Evolutionary conservation across 2,888 invertebrate genomes (phyloP), one percentile per base, ranked within the genome.

Genomic region (Diogma glabrata): DNA sequence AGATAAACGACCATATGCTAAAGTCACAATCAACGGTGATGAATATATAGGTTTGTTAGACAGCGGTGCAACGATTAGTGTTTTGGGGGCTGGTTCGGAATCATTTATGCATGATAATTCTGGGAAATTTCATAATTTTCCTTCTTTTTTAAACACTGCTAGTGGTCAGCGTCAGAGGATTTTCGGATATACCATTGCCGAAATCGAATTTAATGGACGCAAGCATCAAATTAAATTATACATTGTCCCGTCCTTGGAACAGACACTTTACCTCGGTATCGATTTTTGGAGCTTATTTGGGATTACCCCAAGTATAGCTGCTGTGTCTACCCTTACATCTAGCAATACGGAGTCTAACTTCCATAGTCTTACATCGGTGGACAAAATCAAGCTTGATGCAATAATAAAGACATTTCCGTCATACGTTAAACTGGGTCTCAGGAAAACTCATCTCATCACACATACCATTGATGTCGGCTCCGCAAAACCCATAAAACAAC

Each of bases 381-480:
- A 36, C 16, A 14, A 36, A 14, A 14, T 17, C 5, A 14, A n/a
- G 3, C 17, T 36, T 17, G 17, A 5, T 14, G 3, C 9, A 5
- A 36, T 36, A 8, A 9, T 36, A 6, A 14, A 36, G 14, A 36
- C 14, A 36, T 36, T n/a, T n/a, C 14, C 36, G 14, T 14, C 14
- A 4, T 36, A 10, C 16, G 8, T 3, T 17, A 36, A 14, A 36
- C 12, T 36, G 8, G 14, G 36, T 6, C 23, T 58, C 3, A 54
- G 57, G 0, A 52, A 54, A 51, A 59, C 56, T 1, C 23, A 10
- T 1, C 14, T 56, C 2, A 14, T 55, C 50, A 19, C 56, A 58
- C 24, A 36, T 23, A 1, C n/a, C n/a, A 57, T 58, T 10, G 56
- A 57, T 46, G 45, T 57, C 53, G 54, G 56, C 10, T 52, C 51